Evolutionary conservation across 2,797 vertebrate genomes (phyloP).

Genomic region (Phylloscopus collybita): DNA sequence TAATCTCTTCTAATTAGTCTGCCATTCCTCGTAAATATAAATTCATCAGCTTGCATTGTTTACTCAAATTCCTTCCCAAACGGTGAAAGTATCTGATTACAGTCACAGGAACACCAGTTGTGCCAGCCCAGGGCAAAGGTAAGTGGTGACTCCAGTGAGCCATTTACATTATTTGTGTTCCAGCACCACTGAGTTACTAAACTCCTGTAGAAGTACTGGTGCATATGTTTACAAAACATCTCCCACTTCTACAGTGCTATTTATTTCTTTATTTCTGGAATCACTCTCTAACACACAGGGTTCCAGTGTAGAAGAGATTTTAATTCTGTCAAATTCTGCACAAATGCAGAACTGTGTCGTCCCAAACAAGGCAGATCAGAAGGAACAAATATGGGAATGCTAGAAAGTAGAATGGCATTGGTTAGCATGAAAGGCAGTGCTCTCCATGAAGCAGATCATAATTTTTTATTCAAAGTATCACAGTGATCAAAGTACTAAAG

Average conservation of each 20-base stretch:
- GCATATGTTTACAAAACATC: neutral
- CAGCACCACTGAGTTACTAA: neutral
- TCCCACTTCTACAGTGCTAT: neutral
- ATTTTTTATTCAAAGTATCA: neutral
- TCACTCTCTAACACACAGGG: neutral
- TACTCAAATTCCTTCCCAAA: neutral
- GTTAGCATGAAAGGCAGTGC: neutral
- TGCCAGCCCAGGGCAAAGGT: neutral
- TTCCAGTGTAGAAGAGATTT: fast-evolving
- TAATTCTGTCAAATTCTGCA: neutral
- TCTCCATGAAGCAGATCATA: neutral
- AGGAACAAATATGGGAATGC: neutral
- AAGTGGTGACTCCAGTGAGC: neutral
- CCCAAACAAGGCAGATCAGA: neutral
- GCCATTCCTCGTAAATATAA: neutral
- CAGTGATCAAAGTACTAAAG: neutral
- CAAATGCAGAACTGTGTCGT: neutral
- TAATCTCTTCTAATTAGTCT: neutral
- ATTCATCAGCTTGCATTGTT: neutral
- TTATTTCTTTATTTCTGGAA: neutral
- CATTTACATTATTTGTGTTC: neutral
- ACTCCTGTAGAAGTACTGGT: neutral
- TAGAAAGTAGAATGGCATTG: neutral
- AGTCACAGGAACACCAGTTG: neutral
- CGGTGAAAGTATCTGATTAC: neutral